Evolutionary conservation across 2,888 invertebrate genomes (phyloP).

Genomic region (Ypsolopha sequella): DNA sequence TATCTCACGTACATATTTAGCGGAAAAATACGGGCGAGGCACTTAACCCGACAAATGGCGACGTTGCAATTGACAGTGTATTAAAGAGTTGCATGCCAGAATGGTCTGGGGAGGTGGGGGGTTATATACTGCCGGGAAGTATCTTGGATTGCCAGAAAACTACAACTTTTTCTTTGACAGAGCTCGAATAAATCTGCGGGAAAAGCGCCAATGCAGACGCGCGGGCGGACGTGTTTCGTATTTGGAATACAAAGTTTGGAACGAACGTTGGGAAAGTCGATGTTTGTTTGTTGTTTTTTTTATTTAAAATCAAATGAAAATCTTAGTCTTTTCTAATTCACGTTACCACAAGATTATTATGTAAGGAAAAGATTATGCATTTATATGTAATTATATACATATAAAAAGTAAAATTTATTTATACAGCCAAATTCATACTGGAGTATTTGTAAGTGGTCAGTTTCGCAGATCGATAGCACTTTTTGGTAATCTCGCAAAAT

Average conservation of each 20-base stretch:
- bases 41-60: constrained; percentile 66
- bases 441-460: too few species aligned
- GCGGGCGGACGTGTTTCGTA: constrained; percentile 10
- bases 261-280: neutral
- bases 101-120: constrained; percentile 18
- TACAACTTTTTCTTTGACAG: constrained; percentile 65
- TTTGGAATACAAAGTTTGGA: constrained; percentile 2
- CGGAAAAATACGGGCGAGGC: constrained; percentile 40
- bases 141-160: constrained; percentile 48
- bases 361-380: too few species aligned
- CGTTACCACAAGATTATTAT: too few species aligned
- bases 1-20: constrained; percentile 35
- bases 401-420: too few species aligned
- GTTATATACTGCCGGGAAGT: constrained; percentile 10
- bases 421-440: too few species aligned
- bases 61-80: constrained; percentile 67
- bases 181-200: constrained; percentile 55
- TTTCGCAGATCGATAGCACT: too few species aligned
- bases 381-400: too few species aligned
- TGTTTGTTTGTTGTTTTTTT: constrained; percentile 1
- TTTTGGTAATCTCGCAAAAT: too few species aligned
- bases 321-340: neutral
- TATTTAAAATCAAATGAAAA: neutral
- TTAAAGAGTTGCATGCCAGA: constrained; percentile 65
- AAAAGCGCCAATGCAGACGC: constrained; percentile 43